phyloP scores from a whole-genome alignment of 1,140 invertebrate genomes.

The Teleogryllus occipitalis region DNA sequence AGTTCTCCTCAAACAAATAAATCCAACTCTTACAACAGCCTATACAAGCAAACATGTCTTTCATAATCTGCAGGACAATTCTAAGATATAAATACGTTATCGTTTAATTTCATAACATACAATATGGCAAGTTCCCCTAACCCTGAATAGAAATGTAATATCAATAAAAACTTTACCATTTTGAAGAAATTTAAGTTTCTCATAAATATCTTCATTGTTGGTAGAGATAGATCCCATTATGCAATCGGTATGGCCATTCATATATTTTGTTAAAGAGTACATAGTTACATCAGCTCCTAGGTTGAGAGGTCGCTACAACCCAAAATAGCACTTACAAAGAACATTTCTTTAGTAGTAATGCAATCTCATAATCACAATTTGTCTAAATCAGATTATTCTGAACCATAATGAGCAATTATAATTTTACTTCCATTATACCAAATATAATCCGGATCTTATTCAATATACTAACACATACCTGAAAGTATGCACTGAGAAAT shows the following conservation, averaged over 20 bases:
- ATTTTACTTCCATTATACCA: no score
- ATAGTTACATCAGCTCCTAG: conserved; percentile 87
- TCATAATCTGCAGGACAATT: neutral
- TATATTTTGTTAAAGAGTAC: conserved; percentile 96
- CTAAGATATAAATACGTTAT: neutral
- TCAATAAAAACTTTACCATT: conserved; percentile 56
- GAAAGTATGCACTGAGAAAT: conserved; percentile 92
- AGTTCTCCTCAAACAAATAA: no score
- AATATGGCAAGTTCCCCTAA: neutral
- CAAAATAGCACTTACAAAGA: neutral
- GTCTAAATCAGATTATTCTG: neutral
- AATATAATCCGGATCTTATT: no score
- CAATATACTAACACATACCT: conserved; percentile 40
- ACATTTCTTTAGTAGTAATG: neutral
- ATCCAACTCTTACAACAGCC: no score
- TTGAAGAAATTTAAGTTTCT: conserved; percentile 76
- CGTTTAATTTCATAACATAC: neutral
- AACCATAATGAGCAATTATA: neutral
- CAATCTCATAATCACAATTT: neutral
- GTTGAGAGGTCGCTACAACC: conserved; percentile 64
- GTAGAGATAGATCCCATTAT: conserved; percentile 87
- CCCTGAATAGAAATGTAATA: neutral
- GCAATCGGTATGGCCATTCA: conserved; percentile 97
- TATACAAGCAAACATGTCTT: neutral
- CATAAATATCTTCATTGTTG: conserved; percentile 61